These are phyloP conservation scores for Atherix ibis DNA, from an alignment of 2,888 invertebrate genomes.

Conservation along the genomic window DNA sequence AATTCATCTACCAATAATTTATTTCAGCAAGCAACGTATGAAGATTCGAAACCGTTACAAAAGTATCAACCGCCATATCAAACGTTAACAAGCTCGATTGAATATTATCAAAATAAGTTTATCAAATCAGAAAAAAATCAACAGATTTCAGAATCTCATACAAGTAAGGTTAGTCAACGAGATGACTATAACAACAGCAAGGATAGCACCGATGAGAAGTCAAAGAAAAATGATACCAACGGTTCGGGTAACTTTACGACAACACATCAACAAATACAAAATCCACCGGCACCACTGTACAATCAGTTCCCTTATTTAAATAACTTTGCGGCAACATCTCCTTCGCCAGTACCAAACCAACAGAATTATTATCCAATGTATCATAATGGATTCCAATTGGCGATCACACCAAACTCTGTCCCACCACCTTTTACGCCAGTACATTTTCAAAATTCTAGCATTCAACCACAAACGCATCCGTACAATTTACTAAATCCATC, in stretches of 20 bases:
- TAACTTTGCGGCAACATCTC: constrained; percentile 22
- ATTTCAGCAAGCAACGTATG: constrained; percentile 9
- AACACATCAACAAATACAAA: constrained; percentile 20
- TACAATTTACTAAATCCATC: constrained; percentile 14
- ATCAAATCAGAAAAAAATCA: constrained; percentile 16
- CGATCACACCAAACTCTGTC: constrained; percentile 26
- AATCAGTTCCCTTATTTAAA: constrained; percentile 31
- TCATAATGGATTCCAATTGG: constrained; percentile 31
- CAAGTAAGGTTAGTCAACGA: no score
- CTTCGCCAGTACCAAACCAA: constrained; percentile 16
- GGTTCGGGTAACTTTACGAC: constrained; percentile 1
- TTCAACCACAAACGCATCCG: constrained; percentile 7
- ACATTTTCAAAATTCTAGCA: constrained; percentile 21
- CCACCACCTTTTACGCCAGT: constrained; percentile 32
- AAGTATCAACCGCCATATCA: constrained; percentile 12
- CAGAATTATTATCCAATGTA: constrained; percentile 31
- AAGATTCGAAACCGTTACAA: constrained; percentile 7
- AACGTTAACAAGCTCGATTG: constrained; percentile 21
- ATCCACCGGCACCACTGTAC: constrained; percentile 24
- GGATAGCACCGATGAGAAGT: not conserved
- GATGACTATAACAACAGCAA: not conserved
- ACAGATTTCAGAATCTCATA: constrained; percentile 7
- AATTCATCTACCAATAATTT: constrained; percentile 7
- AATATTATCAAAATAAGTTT: constrained; percentile 31
- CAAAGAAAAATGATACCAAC: not conserved